phyloP scores from a whole-genome alignment of 2,113 vertebrate species.

The Craseonycteris thonglongyai region DNA sequence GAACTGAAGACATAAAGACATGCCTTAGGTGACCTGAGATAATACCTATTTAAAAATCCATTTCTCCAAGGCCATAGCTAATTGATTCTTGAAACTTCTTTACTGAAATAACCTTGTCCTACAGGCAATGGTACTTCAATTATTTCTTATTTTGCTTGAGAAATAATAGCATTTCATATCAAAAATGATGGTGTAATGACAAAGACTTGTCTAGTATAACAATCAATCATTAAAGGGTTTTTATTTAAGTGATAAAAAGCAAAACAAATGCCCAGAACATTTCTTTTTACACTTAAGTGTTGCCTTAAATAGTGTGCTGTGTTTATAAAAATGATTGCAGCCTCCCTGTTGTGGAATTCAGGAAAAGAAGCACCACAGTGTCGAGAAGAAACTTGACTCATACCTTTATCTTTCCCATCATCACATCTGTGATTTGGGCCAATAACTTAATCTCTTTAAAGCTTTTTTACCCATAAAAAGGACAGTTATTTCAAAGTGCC shows the following conservation, averaged over 20 bases:
- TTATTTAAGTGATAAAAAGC: conserved; percentile 6
- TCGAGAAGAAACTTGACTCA: not conserved
- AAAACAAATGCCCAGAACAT: not conserved
- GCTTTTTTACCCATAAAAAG: not conserved
- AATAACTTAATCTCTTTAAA: not conserved
- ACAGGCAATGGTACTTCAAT: conserved; percentile 20
- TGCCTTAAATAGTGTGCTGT: not conserved
- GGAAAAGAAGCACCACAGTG: not conserved
- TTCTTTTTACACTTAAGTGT: not conserved
- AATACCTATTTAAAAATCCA: conserved; percentile 39
- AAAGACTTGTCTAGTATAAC: conserved; percentile 2
- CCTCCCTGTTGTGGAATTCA: not conserved
- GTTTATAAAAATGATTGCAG: not conserved
- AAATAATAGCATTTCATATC: conserved; percentile 37
- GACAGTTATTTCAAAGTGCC: not conserved
- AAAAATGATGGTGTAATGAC: not conserved
- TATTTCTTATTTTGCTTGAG: conserved; percentile 30
- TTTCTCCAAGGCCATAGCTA: conserved; percentile 46
- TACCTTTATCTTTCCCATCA: not conserved
- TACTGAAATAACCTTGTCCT: conserved; percentile 49
- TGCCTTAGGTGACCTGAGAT: conserved; percentile 13
- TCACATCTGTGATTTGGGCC: not conserved
- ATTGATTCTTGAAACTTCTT: conserved; percentile 48
- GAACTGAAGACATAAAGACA: conserved; percentile 24
- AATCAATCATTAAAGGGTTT: not conserved